Evolutionary conservation across 2,888 invertebrate genomes (phyloP), one percentile per base, ranked within the genome.

Genomic region (Ptychoptera albimana): DNA sequence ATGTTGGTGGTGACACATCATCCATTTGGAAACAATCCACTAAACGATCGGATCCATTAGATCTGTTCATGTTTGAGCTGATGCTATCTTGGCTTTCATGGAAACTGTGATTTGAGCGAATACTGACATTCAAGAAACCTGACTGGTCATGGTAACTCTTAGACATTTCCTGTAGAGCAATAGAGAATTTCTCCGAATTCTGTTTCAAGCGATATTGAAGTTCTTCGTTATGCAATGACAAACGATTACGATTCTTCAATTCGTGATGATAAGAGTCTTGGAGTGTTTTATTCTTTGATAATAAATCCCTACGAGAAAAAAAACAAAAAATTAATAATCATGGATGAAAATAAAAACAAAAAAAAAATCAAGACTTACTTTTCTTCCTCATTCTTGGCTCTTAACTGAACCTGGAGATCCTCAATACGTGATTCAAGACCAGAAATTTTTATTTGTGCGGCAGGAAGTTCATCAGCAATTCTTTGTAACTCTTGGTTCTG

Each of bases 181-280:
- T 41, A n/a, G 50, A 46, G 44, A 50, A 69, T 38, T 84, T 81
- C 64, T 85, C 82, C 45, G 79, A 80, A 60, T 83, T 85, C 60
- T 87, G 85, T 55, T 82, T 74, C 46, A 92, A 71, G 57, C 83
- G 83, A 77, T 87, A 93, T 54, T 84, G 75, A 2, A 92, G 71
- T 63, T 91, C 87, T 65, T 93, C 93, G 58, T 89, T 91, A 58
- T 84, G 77, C 57, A 84, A 82, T 1, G 77, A 75, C 39, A 89
- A 65, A 2, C 87, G 71, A 48, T 82, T 77, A 55, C 84, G 84
- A 51, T 83, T 82, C 56, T 84, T 81, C 2, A 75, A 69, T 60
- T 89, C 84, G 45, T 85, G 75, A 39, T 80, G 81, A 46, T 79
- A 78, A 2, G 75, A 74, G 50, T 84, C 82, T 34, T 79, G 69